A percentile compares a stretch with the other conserved stretches of the same genome.
Evolutionary conservation across 53 echinoderm and acorn worm species (phyloP).

Genomic region (Zoroaster sp.): DNA sequence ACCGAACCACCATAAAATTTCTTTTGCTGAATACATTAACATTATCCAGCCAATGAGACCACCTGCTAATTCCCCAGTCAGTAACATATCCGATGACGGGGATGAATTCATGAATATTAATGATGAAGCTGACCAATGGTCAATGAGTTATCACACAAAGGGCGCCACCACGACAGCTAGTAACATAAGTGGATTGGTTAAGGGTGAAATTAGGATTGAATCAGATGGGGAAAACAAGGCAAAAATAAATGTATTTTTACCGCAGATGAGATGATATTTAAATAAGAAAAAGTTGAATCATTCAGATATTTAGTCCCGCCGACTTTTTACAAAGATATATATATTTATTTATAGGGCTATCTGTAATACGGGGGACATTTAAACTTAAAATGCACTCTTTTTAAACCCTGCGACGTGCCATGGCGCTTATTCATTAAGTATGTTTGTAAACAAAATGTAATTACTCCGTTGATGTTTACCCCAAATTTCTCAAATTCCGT

Average conservation of each 20-base stretch:
- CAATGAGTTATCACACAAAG: constrained; percentile 4
- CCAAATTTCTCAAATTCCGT: too few species aligned
- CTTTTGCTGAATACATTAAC: constrained; percentile 19
- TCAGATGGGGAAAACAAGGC: constrained; percentile 20
- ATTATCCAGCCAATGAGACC: constrained; percentile 38
- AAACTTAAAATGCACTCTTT: too few species aligned
- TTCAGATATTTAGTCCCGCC: too few species aligned
- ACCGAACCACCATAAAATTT: not conserved
- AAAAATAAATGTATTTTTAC: constrained; percentile 22
- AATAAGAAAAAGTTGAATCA: too few species aligned
- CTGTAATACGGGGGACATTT: too few species aligned
- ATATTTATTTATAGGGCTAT: too few species aligned
- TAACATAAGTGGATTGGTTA: not conserved
- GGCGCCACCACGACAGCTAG: not conserved
- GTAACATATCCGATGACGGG: constrained; percentile 31
- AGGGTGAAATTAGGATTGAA: constrained; percentile 9
- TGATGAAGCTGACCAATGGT: constrained; percentile 15
- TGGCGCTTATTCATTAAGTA: too few species aligned
- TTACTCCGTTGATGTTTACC: too few species aligned
- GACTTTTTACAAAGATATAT: too few species aligned
- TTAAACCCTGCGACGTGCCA: too few species aligned
- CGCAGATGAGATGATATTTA: constrained; percentile 18
- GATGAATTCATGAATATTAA: not conserved
- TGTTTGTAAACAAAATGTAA: too few species aligned
- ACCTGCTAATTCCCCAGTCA: constrained; percentile 40